Evolutionary conservation across 2,797 vertebrate genomes (phyloP), one percentile per base, ranked within the genome.

Genomic region (Ctenochaetus hawaiiensis): DNA sequence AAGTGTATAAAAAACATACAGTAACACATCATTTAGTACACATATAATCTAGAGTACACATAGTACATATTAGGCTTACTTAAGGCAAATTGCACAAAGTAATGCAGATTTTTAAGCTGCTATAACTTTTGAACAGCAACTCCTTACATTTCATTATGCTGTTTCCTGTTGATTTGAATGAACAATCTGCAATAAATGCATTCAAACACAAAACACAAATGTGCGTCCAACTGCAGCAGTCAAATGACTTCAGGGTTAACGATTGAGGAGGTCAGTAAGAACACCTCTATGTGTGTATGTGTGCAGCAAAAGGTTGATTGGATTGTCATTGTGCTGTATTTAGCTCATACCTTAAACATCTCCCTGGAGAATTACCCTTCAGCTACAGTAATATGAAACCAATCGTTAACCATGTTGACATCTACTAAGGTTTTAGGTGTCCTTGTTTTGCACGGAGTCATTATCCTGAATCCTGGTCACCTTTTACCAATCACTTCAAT

Each of bases 271-370:
- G 83, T 56, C 60, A 63, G 66, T 23, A 12, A 37, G 70, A 59
- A 48, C 26, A 66, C 81, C 45, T 16, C 2, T 49, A 51, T 70
- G 68, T 77, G 62, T 59, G 34, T 65, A 30, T 71, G 44, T 45
- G 57, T 17, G 60, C 4, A 11, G 10, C 16, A 8, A 41, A 60
- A 62, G 83, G 72, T 77, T 81, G 89, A 88, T 87, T 85, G 82
- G 86, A 88, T 90, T 88, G 82, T 86, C 83, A 83, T 84, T 86
- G 84, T 67, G 67, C 82, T 63, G 72, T 72, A 73, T 87, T 91
- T 89, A 87, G 78, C 75, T 84, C 10, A 2, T 52, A 73, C 68
- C 77, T 80, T 71, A 63, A 88, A 81, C 80, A 78, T 67, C 57
- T 75, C 81, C 72, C 59, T 20, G 44, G 84, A 73, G 75, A 87